phyloP scores from a whole-genome alignment of 2,113 vertebrate species.

The Empidonax alnorum region DNA sequence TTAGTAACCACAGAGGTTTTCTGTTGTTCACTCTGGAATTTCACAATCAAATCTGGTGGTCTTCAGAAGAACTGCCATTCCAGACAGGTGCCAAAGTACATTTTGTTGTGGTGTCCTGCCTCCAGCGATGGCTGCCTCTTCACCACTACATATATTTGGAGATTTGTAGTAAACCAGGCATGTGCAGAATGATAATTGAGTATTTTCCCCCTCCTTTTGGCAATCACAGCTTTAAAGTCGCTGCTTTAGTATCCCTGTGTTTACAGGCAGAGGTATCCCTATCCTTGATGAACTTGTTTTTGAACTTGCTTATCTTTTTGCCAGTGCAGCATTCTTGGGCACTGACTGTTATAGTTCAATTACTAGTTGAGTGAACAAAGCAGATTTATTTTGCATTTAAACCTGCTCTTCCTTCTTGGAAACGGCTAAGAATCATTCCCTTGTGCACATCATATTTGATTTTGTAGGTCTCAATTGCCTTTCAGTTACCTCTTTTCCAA shows the following conservation, averaged over 20 bases:
- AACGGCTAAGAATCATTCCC: neutral
- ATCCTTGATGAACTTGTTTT: neutral
- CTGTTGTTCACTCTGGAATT: neutral
- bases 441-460: neutral
- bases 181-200: neutral
- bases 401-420: neutral
- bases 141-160: neutral
- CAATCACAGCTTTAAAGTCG: neutral
- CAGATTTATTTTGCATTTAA: neutral
- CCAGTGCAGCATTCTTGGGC: neutral
- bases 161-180: neutral
- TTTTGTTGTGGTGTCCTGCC: neutral
- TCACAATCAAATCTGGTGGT: neutral
- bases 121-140: neutral
- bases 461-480: neutral
- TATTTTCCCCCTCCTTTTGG: neutral
- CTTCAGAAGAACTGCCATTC: neutral
- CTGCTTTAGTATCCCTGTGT: neutral
- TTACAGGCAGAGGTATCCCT: neutral
- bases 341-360: neutral
- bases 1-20: accelerated
- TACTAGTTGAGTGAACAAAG: neutral
- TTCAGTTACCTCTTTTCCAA: neutral
- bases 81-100: neutral
- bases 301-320: neutral